phyloP scores from a whole-genome alignment of 2,888 invertebrate species.

The Lasioglossum pauxillum region DNA sequence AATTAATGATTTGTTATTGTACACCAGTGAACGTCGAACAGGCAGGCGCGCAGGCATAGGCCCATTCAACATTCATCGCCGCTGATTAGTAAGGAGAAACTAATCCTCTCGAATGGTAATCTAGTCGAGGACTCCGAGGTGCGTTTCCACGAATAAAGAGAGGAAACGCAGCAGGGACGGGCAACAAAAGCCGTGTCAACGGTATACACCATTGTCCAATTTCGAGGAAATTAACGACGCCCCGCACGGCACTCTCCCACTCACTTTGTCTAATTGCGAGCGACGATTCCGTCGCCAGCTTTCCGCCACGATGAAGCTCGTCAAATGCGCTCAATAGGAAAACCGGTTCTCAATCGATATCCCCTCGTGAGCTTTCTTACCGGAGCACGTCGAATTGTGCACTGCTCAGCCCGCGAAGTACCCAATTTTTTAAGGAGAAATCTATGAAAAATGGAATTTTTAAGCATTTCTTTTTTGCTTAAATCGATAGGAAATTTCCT shows the following conservation, averaged over 20 bases:
- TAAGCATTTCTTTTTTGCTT: too few species aligned
- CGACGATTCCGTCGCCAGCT: background rate
- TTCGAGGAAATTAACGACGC: slow-evolving; percentile 34
- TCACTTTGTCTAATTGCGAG: slow-evolving; percentile 12
- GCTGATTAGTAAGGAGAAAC: slow-evolving; percentile 28
- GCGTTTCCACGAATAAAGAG: slow-evolving; percentile 14
- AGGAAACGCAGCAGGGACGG: background rate
- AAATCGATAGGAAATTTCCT: too few species aligned
- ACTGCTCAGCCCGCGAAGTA: background rate
- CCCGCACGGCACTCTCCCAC: background rate
- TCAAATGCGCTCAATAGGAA: background rate
- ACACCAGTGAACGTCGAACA: background rate
- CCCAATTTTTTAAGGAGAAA: too few species aligned
- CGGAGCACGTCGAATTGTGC: background rate
- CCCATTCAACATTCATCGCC: slow-evolving; percentile 9
- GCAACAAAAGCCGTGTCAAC: slow-evolving; percentile 16
- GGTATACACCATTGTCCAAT: slow-evolving; percentile 16
- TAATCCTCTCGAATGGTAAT: slow-evolving; percentile 22
- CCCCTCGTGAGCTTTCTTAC: background rate
- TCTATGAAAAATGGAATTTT: too few species aligned
- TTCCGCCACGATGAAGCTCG: slow-evolving; percentile 3
- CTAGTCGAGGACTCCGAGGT: slow-evolving; percentile 3
- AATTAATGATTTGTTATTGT: slow-evolving; percentile 23
- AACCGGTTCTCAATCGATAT: background rate
- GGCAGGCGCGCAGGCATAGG: background rate